These are phyloP conservation scores for Bombus vancouverensis DNA, from an alignment of 1,140 invertebrate genomes.

Conservation along the genomic window DNA sequence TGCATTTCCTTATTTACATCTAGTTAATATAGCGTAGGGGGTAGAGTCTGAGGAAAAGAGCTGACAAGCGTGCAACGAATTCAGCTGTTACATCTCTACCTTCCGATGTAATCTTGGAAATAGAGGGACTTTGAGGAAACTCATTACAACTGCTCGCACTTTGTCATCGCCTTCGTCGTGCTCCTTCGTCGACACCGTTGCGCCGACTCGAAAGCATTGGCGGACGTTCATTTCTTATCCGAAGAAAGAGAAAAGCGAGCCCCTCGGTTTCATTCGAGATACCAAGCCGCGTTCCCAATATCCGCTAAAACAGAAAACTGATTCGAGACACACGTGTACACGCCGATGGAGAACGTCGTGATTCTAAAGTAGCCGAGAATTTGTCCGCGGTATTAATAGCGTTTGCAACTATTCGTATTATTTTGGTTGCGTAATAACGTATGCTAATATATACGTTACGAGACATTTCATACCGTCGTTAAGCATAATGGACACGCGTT, in stretches of 20 bases:
- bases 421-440: neutral
- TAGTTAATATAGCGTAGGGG: neutral
- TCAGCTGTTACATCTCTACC: neutral
- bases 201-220: conserved; percentile 45
- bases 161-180: conserved; percentile 42
- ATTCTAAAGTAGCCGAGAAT: neutral
- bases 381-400: conserved; percentile 17
- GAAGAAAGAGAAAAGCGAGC: conserved; percentile 8
- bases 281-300: conserved; percentile 6
- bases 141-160: conserved; percentile 53
- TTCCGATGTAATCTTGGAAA: conserved; percentile 31
- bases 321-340: neutral
- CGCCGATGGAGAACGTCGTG: neutral
- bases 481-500: neutral
- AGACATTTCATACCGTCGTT: neutral
- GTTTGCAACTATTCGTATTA: neutral
- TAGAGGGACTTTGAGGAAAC: conserved; percentile 44
- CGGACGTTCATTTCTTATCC: conserved; percentile 44
- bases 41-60: conserved; percentile 25
- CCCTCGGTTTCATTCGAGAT: neutral
- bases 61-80: conserved; percentile 12
- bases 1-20: conserved; percentile 22
- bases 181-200: conserved; percentile 17
- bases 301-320: conserved; percentile 5
- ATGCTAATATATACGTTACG: neutral